phyloP scores from a whole-genome alignment of 2,888 invertebrate genomes.

The Drosophila birchii region DNA sequence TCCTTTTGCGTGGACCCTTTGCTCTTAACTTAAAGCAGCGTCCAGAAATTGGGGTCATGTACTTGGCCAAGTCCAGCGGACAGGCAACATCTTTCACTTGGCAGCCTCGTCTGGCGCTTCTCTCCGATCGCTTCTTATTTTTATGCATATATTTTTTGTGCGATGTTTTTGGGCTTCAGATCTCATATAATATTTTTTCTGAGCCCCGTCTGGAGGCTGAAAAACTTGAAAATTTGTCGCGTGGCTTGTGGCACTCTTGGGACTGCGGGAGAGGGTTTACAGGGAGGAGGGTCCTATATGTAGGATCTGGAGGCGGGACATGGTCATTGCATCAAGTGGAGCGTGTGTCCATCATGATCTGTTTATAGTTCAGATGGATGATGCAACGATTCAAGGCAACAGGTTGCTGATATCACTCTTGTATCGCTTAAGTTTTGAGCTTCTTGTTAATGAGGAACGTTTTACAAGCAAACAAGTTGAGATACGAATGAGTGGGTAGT shows the following conservation, averaged over 20 bases:
- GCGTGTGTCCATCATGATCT: constrained; percentile 40
- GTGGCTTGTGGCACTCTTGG: constrained; percentile 27
- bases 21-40: constrained; percentile 33
- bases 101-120: constrained; percentile 17
- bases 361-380: constrained; percentile 37
- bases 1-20: constrained; percentile 38
- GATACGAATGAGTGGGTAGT: constrained; percentile 5
- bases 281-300: not conserved
- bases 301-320: constrained; percentile 31
- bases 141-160: constrained; percentile 44
- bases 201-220: constrained; percentile 16
- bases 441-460: constrained; percentile 6
- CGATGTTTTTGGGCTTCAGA: constrained; percentile 3
- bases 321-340: constrained; percentile 23
- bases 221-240: constrained; percentile 52
- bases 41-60: constrained; percentile 77
- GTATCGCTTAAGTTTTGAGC: constrained; percentile 18
- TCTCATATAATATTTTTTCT: constrained; percentile 22
- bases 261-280: not conserved
- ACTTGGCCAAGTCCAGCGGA: constrained; percentile 50
- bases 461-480: constrained; percentile 6
- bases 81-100: constrained; percentile 51
- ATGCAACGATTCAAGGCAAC: constrained; percentile 33
- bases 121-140: constrained; percentile 3
- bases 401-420: constrained; percentile 16